phyloP scores from a whole-genome alignment of 2,113 vertebrate species.

The Malurus melanocephalus region DNA sequence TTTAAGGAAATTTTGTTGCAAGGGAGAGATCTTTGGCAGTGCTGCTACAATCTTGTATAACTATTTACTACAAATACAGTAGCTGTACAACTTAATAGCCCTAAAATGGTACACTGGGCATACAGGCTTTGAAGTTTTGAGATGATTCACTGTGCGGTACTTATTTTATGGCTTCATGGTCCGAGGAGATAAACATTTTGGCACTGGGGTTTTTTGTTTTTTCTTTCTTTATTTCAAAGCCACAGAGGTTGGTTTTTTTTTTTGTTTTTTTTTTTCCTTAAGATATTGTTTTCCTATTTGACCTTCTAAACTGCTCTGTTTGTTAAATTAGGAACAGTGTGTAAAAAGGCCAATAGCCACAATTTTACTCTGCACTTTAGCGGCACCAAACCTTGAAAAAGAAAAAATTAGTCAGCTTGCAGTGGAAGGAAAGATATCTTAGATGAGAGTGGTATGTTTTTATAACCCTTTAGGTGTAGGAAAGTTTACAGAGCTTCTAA shows the following conservation, averaged over 20 bases:
- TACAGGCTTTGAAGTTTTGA: conserved; percentile 63
- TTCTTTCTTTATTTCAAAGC: conserved; percentile 25
- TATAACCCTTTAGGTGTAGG: not conserved
- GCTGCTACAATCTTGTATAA: conserved; percentile 22
- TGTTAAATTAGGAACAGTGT: conserved; percentile 44
- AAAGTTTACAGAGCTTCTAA: not conserved
- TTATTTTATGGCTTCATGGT: conserved; percentile 65
- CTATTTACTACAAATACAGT: conserved; percentile 65
- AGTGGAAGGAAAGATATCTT: not conserved
- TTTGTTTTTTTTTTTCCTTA: conserved; percentile 51
- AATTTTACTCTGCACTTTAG: not conserved
- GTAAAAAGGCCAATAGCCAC: conserved; percentile 6
- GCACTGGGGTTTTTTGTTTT: not conserved
- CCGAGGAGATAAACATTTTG: conserved; percentile 60
- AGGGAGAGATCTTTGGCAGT: conserved; percentile 36
- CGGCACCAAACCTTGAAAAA: not conserved
- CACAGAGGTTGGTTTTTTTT: not conserved
- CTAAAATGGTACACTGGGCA: conserved; percentile 57
- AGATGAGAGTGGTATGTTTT: not conserved
- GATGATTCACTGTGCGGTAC: conserved; percentile 45
- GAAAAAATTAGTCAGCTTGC: not conserved
- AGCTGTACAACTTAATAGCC: conserved; percentile 57
- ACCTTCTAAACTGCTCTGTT: conserved; percentile 27
- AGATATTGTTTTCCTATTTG: conserved; percentile 47
- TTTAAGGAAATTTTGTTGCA: conserved; percentile 22